Evolutionary conservation across 2,113 vertebrate species (phyloP), one percentile per base, ranked within the genome.

Genomic region (Stercorarius parasiticus): DNA sequence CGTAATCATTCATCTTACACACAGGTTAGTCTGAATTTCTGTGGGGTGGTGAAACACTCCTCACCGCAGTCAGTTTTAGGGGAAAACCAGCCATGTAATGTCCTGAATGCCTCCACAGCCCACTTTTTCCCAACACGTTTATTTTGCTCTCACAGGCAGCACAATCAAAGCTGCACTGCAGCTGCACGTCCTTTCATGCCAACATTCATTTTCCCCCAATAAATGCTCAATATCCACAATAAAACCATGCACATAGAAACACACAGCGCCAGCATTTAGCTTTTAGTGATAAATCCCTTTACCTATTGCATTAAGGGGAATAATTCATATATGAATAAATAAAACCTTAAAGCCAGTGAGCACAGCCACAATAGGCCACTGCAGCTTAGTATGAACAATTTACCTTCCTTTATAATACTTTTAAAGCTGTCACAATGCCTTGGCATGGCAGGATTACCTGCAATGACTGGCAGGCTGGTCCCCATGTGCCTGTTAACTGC

Each of bases 401-500:
- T 2, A 4, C 3, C 18, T 61, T 53, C 5, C 49, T 11, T 45
- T 49, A 0, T 5, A 40, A 4, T 11, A 2, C 40, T 21, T 64
- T 2, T 3, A 29, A 36, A 30, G 21, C 16, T 10, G 23, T 49
- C 15, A 25, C 47, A 50, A 12, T 1, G 2, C 88, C 45, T 15
- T 18, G 38, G 71, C 59, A 27, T 0, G 10, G 81, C 36, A 12
- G 47, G 45, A 43, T 22, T 29, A 25, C 47, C 67, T 15, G 26
- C 43, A 14, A 2, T 6, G 34, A 34, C 21, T 19, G 61, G 36
- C 21, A 30, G 70, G 40, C 45, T 5, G 2, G 42, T 64, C 21
- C 42, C 42, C 1, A 0, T 0, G 26, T 47, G 66, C 61, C 55
- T 21, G 1, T 70, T 25, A 13, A 26, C n/a, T 15, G 21, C 10